Base-by-base conservation (phyloP, 2,888 invertebrate genomes). In the Lamellibrachia columna region DNA sequence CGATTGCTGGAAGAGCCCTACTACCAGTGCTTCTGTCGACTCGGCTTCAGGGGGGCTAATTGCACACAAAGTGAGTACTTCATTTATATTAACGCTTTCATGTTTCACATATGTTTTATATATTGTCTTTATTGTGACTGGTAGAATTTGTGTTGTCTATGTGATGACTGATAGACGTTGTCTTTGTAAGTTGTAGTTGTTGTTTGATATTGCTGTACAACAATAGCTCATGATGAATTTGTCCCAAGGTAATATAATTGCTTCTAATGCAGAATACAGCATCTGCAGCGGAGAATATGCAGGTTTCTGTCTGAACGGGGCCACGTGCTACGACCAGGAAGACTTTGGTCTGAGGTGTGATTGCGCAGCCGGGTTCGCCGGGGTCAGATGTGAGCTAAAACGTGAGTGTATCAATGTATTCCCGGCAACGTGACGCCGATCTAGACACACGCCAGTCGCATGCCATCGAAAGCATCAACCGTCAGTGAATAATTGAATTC, bases 291-390 rank as follows among this genome's bases (percentile, higher is more conserved):
- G 53, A 11, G 91, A 52, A 2, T 91, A n/a, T n/a, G 91, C 53
- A 22, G 91, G 55, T 52, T 53, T 22, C 91, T 99, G 99, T 96
- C 91, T 52, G 55, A 99, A 99, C 95, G 98, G 98, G 0, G 99
- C 99, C 52, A 98, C 97, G 90, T 99, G 99, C 96, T 95, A 95
- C 90, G 99, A 99, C 96, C 97, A 98, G 93, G 98, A 98, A 0
- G 99, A 99, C 97, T 91, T 4, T 22, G 98, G 98, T 22, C 99
- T 99, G 95, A 97, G 98, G 94, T 99, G 99, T 95, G 98, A 98
- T 94, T 99, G 99, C 95, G 97, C 98, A 0, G 97, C 98, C 7
- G 96, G 96, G 90, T 96, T 95, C 94, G 95, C 94, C 92, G 96
- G 91, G 22, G n/a, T 22, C 9, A 40, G 58, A 15, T 91, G 91